Base-by-base conservation (phyloP, 2,113 vertebrate genomes). In the Blennius ocellaris region DNA sequence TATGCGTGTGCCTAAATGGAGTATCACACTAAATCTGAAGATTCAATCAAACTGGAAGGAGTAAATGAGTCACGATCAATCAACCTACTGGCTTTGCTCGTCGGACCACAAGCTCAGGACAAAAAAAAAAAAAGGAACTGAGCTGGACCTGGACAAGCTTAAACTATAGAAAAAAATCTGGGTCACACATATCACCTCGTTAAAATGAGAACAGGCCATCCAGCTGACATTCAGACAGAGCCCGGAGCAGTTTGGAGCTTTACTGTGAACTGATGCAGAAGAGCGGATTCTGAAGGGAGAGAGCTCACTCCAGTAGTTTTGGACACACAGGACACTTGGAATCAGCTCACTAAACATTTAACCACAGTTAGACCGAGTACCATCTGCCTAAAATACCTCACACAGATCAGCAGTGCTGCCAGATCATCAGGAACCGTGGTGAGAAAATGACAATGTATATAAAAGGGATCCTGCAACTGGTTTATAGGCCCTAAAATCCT, bases 191-290 rank as follows among this genome's bases (percentile, higher is more conserved):
- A 84, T 88, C 81, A 86, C 79, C 80, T 84, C 52, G 47, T 87
- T 87, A 89, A 85, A 89, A 89, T 45, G 67, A 78, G 82, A 82
- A 87, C 80, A 59, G 80, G 76, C 84, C 73, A 82, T 84, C 77
- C 82, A 86, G 83, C 68, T 88, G 90, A 92, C 86, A 90, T 90
- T 92, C 86, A 88, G 90, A 89, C 81, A 70, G 45, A 1, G 90
- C 87, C 86, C 43, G 52, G 9, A 78, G 90, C 89, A 54, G 50
- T 63, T 79, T 82, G 82, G 66, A 77, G 84, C 83, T 72, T 83
- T 79, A 73, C 73, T 78, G 90, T 92, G 81, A 89, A 90, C 70
- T 87, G 83, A 90, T 85, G 90, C 86, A 87, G 86, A 90, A 89
- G 83, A 90, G 71, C 64, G 49, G 78, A 83, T 86, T 84, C 80